Percentiles rank a stretch among this genome's conserved stretches.
phyloP scores from a whole-genome alignment of 2,888 invertebrate genomes.

The Eudasyphora cyanicolor region DNA sequence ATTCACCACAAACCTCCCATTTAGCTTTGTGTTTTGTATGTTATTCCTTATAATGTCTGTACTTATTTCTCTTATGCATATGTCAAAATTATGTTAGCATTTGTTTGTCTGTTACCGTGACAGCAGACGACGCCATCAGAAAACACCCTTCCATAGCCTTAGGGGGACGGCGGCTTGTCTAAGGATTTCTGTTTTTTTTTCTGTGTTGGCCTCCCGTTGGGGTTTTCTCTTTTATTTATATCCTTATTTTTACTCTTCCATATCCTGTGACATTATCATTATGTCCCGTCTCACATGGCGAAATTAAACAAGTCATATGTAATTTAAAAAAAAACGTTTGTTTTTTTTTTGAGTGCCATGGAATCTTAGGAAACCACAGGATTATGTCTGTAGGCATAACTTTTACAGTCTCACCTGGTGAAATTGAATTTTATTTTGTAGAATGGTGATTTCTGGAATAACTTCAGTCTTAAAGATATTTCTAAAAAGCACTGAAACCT shows the following conservation, averaged over 20 bases:
- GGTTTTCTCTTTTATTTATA: conserved; percentile 31
- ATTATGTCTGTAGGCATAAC: neutral
- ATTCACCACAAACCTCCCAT: neutral
- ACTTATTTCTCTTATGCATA: conserved; percentile 28
- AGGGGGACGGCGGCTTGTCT: conserved; percentile 19
- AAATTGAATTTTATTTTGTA: no score
- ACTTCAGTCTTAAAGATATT: no score
- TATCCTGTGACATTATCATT: conserved; percentile 63
- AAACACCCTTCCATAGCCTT: neutral
- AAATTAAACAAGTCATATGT: neutral
- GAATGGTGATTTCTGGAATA: no score
- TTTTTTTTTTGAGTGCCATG: neutral
- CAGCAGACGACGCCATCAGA: conserved; percentile 16
- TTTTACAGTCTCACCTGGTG: no score
- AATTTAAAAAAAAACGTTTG: conserved; percentile 28
- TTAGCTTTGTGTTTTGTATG: neutral
- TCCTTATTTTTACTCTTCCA: conserved; percentile 41
- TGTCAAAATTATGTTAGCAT: conserved; percentile 33
- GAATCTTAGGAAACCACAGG: conserved; percentile 1
- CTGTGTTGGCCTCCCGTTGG: conserved; percentile 15
- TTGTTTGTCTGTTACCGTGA: conserved; percentile 3
- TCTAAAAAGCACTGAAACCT: no score
- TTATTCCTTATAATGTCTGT: neutral
- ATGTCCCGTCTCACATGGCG: neutral
- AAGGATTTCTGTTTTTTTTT: conserved; percentile 21